Evolutionary conservation across 2,797 vertebrate species (phyloP), one percentile per base, ranked within the genome.

Genomic region (Argentina silus): DNA sequence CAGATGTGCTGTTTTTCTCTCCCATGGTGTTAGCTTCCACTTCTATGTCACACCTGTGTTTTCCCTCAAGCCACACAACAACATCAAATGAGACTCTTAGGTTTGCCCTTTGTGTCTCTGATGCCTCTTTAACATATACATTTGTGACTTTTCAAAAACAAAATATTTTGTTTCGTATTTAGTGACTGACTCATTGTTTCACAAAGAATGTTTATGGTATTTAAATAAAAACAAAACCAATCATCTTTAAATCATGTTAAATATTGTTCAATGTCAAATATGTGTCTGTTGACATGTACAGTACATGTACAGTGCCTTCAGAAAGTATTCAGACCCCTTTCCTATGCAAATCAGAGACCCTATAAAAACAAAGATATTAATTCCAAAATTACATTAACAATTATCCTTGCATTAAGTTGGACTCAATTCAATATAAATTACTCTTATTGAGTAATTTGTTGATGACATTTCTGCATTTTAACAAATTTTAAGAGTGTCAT

Each of bases 1-100:
- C 90, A 93, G 88, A 91, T 92, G 91, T 89, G 89, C 79, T 81
- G 80, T 69, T 81, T 87, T 76, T 70, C 81, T 84, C 77, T 51
- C 84, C 82, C 74, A 69, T 43, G 82, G 78, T 84, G 77, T 76
- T 74, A 47, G 67, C 65, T 75, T 80, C 75, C 62, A 81, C 80
- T 71, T 81, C 79, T 81, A 61, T 77, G 80, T 85, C 87, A 84
- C 86, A 91, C 87, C 90, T 90, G 85, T 83, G 83, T 83, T 90
- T 82, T 36, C 17, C 83, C 78, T 73, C 42, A 11, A 81, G 73
- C 70, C 64, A 17, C 82, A 77, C 78, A 78, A 74, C 72, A 83
- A 82, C 79, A 75, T 79, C 84, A 85, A 79, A 81, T 79, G 69
- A 83, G 76, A 80, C 42, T 64, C 55, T 76, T 66, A 63, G 55